Percentiles rank a stretch among this genome's conserved stretches.
Evolutionary conservation across 2,113 vertebrate species (phyloP).

Genomic region (Ptilonorhynchus violaceus): DNA sequence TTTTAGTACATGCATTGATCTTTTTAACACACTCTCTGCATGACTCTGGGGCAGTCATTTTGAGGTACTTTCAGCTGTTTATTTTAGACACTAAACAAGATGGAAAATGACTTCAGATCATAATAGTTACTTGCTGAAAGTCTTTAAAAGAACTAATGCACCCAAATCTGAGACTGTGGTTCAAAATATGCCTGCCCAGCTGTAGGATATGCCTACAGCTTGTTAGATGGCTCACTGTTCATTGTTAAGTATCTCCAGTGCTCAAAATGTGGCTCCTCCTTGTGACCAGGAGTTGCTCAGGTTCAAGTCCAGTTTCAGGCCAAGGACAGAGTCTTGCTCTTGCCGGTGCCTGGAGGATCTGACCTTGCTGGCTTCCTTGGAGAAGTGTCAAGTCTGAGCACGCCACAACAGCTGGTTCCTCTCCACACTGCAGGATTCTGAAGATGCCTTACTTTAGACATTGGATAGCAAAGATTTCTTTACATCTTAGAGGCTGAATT

Average conservation of each 20-base stretch:
- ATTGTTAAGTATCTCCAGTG: background rate
- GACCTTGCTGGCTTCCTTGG: background rate
- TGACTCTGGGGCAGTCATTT: background rate
- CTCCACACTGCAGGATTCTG: background rate
- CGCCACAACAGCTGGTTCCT: background rate
- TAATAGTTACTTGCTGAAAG: background rate
- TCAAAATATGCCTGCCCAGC: background rate
- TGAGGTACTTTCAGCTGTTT: background rate
- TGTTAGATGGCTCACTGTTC: background rate
- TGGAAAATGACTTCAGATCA: background rate
- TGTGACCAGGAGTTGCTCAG: background rate
- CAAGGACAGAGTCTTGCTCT: background rate
- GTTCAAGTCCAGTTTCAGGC: background rate
- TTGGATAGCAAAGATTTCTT: background rate
- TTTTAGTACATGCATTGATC: background rate
- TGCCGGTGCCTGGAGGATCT: background rate
- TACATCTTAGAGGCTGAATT: background rate
- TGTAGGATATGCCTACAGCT: background rate
- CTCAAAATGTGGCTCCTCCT: background rate
- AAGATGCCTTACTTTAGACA: background rate
- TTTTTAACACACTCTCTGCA: background rate
- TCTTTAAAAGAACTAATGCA: background rate
- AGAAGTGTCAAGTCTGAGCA: background rate
- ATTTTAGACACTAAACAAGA: background rate
- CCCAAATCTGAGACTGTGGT: background rate